Base-by-base conservation (phyloP, 2,113 vertebrate species). In the Chionis minor region DNA sequence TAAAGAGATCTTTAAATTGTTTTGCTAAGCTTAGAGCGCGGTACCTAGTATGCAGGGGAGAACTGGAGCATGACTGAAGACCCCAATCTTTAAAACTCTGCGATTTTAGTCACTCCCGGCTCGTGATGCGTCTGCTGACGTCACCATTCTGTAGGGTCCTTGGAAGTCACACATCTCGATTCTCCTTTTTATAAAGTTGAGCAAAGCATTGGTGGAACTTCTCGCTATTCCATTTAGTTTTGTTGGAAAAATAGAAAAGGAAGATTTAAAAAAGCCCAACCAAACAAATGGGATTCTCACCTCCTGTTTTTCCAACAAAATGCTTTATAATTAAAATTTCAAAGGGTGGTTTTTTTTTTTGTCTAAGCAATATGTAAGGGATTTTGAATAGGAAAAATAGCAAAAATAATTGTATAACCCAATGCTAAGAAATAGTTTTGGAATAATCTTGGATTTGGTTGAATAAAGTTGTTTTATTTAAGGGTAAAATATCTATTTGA, bases 401-500 rank as follows among this genome's bases (percentile, higher is more conserved):
- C 72, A 89, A 77, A 73, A 92, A 52, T 40, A 49, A 86, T 85
- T 78, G 72, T 86, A 2, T 66, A 92, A 70, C 42, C 9, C 33
- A 24, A 13, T 59, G 17, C 80, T 58, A 44, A 75, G 49, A 42
- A 44, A 28, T 32, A 30, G 49, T 62, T 94, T 95, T 92, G 82
- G 71, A 70, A 92, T 83, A 61, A 67, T 69, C 13, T 58, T 94
- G 72, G 32, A 55, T 91, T 94, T 81, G 51, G 47, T 81, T 91
- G 51, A 97, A 96, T 97, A 96, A 96, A 97, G 42, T 80, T 88
- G 45, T 83, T 86, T 42, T 95, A 28, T 96, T 93, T 93, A 93
- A 94, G 83, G 35, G n/a, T 78, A 90, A 90, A 79, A 52, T 47
- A 7, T 4, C 0, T 22, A 33, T 55, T 62, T 78, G 24, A 44